phyloP scores from a whole-genome alignment of 2,113 vertebrate species.

The Papio anubis region DNA sequence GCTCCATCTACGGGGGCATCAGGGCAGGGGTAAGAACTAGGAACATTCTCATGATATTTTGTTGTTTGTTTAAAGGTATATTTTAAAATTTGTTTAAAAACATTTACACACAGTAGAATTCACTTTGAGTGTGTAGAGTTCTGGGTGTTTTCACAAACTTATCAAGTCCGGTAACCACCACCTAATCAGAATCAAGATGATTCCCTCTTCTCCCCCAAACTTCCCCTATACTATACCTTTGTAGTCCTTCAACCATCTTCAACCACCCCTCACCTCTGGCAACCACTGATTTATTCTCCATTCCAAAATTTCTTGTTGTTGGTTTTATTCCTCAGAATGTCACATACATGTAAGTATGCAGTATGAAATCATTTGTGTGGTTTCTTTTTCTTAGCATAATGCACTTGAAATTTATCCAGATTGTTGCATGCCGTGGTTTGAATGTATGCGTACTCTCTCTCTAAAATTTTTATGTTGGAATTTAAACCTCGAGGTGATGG shows the following conservation, averaged over 20 bases:
- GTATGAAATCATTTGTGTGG: not conserved
- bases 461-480: not conserved
- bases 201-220: not conserved
- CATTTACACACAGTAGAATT: not conserved
- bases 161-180: not conserved
- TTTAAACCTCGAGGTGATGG: not conserved
- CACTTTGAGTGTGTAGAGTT: not conserved
- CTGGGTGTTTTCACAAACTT: not conserved
- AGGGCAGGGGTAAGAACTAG: not conserved
- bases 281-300: not conserved
- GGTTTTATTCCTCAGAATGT: not conserved
- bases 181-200: not conserved
- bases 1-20: accelerated
- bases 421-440: not conserved
- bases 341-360: not conserved
- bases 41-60: not conserved
- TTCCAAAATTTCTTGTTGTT: not conserved
- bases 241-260: not conserved
- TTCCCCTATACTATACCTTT: not conserved
- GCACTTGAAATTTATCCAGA: not conserved
- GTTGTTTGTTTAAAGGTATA: not conserved
- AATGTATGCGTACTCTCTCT: not conserved
- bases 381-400: not conserved
- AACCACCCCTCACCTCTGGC: not conserved
- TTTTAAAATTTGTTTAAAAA: not conserved